Conservation (phyloP, 92 coral and sea anemone genomes). For the Muricea muricata region DNA sequence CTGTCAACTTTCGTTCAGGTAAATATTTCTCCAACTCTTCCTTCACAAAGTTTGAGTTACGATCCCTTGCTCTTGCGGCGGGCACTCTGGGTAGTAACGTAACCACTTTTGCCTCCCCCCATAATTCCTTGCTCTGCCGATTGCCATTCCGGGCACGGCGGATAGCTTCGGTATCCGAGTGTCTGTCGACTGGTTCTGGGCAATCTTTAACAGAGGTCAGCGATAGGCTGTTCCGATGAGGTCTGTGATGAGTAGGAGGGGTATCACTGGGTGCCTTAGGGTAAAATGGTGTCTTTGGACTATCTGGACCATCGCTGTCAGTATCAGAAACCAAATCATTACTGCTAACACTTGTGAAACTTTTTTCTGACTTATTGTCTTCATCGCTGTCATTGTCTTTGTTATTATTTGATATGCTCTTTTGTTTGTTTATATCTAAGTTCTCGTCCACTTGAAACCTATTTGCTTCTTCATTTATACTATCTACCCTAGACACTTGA, state of each 20-base stretch:
- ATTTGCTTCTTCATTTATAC: not conserved
- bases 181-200: not conserved
- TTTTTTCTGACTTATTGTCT: slow-evolving; percentile 72
- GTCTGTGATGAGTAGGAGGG: slow-evolving; percentile 72
- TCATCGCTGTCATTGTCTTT: slow-evolving; percentile 51
- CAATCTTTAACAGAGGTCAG: slow-evolving; percentile 17
- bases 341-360: slow-evolving; percentile 90
- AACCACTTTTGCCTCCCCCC: slow-evolving; percentile 16
- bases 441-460: not conserved
- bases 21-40: slow-evolving; percentile 92
- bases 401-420: not conserved
- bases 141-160: not conserved
- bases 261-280: slow-evolving; percentile 71
- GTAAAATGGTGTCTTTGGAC: slow-evolving; percentile 33
- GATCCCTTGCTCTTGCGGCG: slow-evolving; percentile 76
- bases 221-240: slow-evolving; percentile 14
- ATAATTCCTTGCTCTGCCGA: not conserved
- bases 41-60: slow-evolving; percentile 83
- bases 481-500: not conserved
- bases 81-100: slow-evolving; percentile 77
- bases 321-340: slow-evolving; percentile 57
- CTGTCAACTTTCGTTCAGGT: slow-evolving; percentile 80
- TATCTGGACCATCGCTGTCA: slow-evolving; percentile 54
- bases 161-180: slow-evolving; percentile 41
- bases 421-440: not conserved